Evolutionary conservation across 2,113 vertebrate species (phyloP).

Genomic region (Cynopterus brachyotis): DNA sequence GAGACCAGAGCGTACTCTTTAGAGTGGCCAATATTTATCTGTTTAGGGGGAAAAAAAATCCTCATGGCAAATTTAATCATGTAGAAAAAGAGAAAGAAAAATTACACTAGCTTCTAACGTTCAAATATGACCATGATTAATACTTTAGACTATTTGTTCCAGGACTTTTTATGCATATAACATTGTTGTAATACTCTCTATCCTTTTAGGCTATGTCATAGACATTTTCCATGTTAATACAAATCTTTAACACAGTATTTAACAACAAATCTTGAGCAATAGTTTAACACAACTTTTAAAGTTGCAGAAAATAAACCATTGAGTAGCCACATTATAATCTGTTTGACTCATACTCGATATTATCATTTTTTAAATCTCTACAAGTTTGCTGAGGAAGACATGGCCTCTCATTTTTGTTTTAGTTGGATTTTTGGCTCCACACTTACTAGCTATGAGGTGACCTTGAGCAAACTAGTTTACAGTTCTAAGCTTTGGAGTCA

Average conservation of each 20-base stretch:
- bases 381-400: neutral
- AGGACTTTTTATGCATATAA: neutral
- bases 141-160: neutral
- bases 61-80: slow-evolving; percentile 22
- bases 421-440: neutral
- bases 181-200: neutral
- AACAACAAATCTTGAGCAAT: neutral
- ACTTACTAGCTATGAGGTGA: neutral
- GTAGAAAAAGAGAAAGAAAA: neutral
- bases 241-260: neutral
- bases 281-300: neutral
- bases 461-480: neutral
- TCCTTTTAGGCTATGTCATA: neutral
- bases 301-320: neutral
- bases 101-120: neutral
- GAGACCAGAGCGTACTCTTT: neutral
- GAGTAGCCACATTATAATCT: neutral
- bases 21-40: neutral
- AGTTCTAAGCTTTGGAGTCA: neutral
- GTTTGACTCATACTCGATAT: neutral
- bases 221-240: neutral
- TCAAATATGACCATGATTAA: neutral
- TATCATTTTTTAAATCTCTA: neutral
- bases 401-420: neutral
- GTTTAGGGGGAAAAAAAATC: neutral